These are phyloP conservation scores for Rhinolophus sinicus DNA, from an alignment of 2,113 vertebrate species.

Conservation along the genomic window DNA sequence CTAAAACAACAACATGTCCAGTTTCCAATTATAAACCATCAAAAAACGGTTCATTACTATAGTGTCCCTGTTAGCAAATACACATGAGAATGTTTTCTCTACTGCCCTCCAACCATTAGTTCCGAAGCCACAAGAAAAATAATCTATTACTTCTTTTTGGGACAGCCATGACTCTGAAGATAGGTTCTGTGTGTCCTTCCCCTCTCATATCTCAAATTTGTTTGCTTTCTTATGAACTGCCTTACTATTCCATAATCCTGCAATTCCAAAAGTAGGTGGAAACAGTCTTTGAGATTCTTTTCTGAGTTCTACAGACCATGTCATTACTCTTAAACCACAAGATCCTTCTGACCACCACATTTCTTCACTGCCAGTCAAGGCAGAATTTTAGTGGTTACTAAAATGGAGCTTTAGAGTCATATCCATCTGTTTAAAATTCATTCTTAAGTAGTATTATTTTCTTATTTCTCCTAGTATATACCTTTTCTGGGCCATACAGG, in stretches of 20 bases:
- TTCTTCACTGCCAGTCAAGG: background rate
- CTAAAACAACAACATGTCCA: background rate
- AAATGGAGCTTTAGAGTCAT: background rate
- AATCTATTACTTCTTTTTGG: background rate
- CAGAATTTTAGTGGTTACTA: background rate
- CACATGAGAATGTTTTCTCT: background rate
- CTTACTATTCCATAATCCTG: background rate
- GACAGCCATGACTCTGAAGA: background rate
- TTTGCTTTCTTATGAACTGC: background rate
- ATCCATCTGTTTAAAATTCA: background rate
- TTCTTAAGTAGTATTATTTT: background rate
- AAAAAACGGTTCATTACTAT: background rate
- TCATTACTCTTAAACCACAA: background rate
- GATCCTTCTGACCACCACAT: background rate
- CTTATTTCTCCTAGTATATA: background rate
- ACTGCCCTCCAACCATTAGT: background rate
- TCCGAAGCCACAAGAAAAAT: background rate
- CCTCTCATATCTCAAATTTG: background rate
- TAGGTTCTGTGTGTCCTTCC: background rate
- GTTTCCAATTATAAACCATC: background rate
- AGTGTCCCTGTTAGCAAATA: background rate
- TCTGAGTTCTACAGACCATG: background rate
- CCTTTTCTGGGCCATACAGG: background rate
- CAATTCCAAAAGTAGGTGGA: background rate
- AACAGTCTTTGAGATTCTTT: background rate